These are phyloP conservation scores for Muscicapa adusta DNA, from an alignment of 2,113 vertebrate genomes.

Conservation along the genomic window DNA sequence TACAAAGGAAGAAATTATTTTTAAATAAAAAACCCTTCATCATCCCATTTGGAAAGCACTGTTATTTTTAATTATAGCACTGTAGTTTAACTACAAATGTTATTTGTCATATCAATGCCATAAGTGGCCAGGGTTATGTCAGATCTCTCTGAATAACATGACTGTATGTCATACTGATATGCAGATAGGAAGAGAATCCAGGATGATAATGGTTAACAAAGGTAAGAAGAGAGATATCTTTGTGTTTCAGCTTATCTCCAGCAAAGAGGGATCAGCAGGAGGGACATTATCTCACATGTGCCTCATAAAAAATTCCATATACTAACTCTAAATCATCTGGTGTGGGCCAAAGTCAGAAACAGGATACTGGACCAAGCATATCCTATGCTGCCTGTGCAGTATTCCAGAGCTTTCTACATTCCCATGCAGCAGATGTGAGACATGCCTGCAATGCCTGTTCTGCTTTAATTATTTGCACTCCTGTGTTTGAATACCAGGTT, in stretches of 20 bases:
- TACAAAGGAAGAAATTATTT: not conserved
- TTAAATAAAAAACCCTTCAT: not conserved
- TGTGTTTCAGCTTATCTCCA: not conserved
- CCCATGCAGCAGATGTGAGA: not conserved
- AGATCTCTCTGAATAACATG: not conserved
- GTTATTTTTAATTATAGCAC: not conserved
- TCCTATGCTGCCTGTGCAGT: not conserved
- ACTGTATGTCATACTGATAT: not conserved
- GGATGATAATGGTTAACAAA: not conserved
- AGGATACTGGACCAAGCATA: not conserved
- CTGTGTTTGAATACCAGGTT: slow-evolving; percentile 69
- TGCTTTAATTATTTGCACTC: slow-evolving; percentile 46
- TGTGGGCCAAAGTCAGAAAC: not conserved
- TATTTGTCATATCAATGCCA: not conserved
- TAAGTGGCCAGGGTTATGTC: not conserved
- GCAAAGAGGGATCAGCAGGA: not conserved
- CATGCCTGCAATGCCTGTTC: not conserved
- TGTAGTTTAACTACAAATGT: not conserved
- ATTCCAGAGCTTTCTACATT: not conserved
- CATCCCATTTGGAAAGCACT: not conserved
- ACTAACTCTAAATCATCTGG: not conserved
- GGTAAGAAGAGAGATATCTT: not conserved
- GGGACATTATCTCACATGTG: not conserved
- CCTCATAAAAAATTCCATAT: not conserved
- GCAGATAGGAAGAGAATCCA: not conserved